Evolutionary conservation across 2,888 invertebrate genomes (phyloP).

Genomic region (Heliconius ethilla): DNA sequence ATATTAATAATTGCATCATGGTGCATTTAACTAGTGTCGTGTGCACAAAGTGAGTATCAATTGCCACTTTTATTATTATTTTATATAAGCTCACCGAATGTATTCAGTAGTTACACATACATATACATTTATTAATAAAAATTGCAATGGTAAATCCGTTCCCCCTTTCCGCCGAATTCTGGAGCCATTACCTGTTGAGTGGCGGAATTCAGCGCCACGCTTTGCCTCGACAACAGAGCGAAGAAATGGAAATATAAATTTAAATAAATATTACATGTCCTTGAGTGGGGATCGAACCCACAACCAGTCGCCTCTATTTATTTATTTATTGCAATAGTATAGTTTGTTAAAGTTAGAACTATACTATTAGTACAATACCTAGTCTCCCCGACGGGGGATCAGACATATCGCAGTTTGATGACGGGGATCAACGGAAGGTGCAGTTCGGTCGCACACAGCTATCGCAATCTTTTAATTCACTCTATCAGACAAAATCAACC

Average conservation of each 20-base stretch:
- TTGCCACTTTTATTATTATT: slow-evolving; percentile 1
- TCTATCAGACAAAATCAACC: slow-evolving; percentile 57
- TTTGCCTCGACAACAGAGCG: too few species aligned
- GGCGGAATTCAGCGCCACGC: too few species aligned
- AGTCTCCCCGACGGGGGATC: slow-evolving; percentile 21
- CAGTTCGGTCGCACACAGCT: slow-evolving; percentile 51
- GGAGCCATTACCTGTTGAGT: too few species aligned
- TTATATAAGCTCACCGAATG: not conserved
- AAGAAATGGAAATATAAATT: too few species aligned
- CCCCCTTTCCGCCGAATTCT: too few species aligned
- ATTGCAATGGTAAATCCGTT: not conserved
- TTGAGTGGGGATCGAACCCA: too few species aligned
- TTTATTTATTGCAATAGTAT: too few species aligned
- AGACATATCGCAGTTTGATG: slow-evolving; percentile 31
- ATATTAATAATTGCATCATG: slow-evolving; percentile 49
- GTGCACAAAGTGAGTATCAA: slow-evolving; percentile 57
- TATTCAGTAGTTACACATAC: too few species aligned
- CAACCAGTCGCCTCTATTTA: too few species aligned
- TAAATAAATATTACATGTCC: too few species aligned
- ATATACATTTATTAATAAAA: not conserved
- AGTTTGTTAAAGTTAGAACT: not conserved
- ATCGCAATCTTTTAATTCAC: slow-evolving; percentile 67
- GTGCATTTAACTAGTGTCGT: slow-evolving; percentile 55
- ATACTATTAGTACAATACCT: too few species aligned
- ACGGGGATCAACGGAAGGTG: slow-evolving; percentile 52